Conservation (phyloP, 35 echinoderm and acorn worm species). For the Chiridota heheva region DNA sequence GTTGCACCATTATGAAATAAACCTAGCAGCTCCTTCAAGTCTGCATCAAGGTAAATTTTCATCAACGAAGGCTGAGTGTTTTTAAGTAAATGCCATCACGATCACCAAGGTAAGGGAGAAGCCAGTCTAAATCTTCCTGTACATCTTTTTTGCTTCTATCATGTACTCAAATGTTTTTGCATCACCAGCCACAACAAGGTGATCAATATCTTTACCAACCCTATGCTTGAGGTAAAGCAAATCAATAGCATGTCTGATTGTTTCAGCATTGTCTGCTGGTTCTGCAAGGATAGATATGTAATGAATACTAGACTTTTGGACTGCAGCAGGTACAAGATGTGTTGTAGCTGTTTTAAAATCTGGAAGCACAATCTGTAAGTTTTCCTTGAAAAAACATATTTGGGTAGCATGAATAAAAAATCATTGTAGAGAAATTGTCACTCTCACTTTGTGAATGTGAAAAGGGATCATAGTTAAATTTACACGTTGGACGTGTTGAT, state of each 20-base stretch:
- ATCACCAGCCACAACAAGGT: conserved; percentile 46
- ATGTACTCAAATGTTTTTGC: conserved; percentile 28
- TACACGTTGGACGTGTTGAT: neutral
- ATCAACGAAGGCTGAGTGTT: conserved; percentile 11
- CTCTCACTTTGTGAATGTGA: too few species aligned
- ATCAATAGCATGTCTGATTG: conserved; percentile 26
- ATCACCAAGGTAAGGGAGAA: conserved; percentile 29
- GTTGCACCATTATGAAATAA: neutral
- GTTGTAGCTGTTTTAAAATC: too few species aligned
- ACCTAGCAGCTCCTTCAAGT: neutral
- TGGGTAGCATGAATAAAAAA: too few species aligned
- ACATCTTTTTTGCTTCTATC: conserved; percentile 8
- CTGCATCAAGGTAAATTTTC: conserved; percentile 9
- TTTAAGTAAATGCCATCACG: conserved; percentile 41
- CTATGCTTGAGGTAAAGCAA: neutral
- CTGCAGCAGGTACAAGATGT: too few species aligned
- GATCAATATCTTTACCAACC: conserved; percentile 4
- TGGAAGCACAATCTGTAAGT: too few species aligned
- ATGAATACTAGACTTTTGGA: too few species aligned
- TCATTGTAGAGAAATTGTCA: too few species aligned
- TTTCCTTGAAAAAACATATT: too few species aligned
- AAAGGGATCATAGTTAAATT: neutral
- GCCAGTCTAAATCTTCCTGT: too few species aligned
- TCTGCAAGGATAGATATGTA: too few species aligned
- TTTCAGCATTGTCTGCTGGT: conserved; percentile 33